Conservation (phyloP, 2,888 invertebrate species). For the Molanna angustata region DNA sequence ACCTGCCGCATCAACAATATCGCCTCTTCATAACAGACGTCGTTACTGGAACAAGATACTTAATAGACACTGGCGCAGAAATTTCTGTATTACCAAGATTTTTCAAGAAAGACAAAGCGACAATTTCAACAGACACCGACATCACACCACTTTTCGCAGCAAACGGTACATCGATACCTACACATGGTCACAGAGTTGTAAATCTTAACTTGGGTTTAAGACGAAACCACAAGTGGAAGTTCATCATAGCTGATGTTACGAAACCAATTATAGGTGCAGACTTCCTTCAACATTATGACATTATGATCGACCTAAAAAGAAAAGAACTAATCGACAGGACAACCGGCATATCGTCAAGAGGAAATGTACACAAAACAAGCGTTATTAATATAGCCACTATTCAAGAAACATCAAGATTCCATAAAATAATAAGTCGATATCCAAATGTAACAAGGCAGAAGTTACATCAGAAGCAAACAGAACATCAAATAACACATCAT, state of each 20-base stretch:
- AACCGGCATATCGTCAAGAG: no score
- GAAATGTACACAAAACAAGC: no score
- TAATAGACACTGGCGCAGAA: constrained; percentile 5
- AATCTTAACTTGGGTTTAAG: constrained; percentile 4
- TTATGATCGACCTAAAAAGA: no score
- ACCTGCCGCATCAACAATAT: no score
- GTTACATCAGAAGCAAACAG: neutral
- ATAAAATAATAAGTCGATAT: no score
- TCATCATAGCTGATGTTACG: constrained; percentile 11
- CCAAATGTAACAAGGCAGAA: no score
- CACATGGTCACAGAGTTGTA: constrained; percentile 5
- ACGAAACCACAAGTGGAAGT: constrained; percentile 6
- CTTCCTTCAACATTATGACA: no score
- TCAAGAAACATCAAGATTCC: no score
- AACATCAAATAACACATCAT: constrained; percentile 18
- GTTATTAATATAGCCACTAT: no score
- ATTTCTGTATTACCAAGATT: neutral
- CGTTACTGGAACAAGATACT: neutral
- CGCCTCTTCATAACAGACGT: neutral
- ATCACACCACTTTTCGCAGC: constrained; percentile 16
- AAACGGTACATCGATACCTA: constrained; percentile 1
- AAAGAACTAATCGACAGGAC: no score
- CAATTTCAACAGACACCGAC: neutral
- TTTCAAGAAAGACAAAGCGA: no score
- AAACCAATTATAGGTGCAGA: constrained; percentile 14